Evolutionary conservation across 2,113 vertebrate genomes (phyloP).

Genomic region (Chinchilla lanigera): DNA sequence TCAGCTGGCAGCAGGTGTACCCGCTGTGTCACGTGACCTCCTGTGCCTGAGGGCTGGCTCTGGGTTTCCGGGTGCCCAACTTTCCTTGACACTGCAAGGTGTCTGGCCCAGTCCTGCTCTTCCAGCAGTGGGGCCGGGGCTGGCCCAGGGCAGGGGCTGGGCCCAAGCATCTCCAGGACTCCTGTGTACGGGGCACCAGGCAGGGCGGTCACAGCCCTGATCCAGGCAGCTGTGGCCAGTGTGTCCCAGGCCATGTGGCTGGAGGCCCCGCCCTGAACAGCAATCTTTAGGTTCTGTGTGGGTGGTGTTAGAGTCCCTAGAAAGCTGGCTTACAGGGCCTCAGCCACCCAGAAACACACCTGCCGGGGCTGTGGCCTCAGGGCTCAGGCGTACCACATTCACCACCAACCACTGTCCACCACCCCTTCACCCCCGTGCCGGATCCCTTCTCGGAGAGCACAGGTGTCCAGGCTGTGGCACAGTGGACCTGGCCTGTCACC

Average conservation of each 20-base stretch:
- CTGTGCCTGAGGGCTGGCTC: not conserved
- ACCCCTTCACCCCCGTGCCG: too few relatives aligned
- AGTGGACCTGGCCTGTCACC: rapidly evolving
- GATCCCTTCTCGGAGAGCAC: too few relatives aligned
- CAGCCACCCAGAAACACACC: not conserved
- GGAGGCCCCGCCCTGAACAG: not conserved
- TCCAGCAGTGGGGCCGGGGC: not conserved
- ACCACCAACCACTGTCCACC: not conserved
- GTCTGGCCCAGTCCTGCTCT: not conserved
- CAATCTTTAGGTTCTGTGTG: not conserved
- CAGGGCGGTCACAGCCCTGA: rapidly evolving
- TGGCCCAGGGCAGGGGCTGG: not conserved
- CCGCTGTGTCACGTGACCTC: rapidly evolving
- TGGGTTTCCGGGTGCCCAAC: not conserved
- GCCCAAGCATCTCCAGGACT: not conserved
- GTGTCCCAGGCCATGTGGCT: not conserved
- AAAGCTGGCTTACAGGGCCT: not conserved
- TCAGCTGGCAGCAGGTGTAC: rapidly evolving
- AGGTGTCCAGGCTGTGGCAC: not conserved
- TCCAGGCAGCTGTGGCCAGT: rapidly evolving
- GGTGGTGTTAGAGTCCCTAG: not conserved
- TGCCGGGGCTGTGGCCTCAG: rapidly evolving
- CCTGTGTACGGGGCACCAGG: not conserved
- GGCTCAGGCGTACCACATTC: rapidly evolving
- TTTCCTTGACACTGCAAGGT: not conserved